Percentiles rank a stretch among this genome's conserved stretches.
Conservation (phyloP, 2,888 invertebrate species). For the Andrena bucephala region DNA sequence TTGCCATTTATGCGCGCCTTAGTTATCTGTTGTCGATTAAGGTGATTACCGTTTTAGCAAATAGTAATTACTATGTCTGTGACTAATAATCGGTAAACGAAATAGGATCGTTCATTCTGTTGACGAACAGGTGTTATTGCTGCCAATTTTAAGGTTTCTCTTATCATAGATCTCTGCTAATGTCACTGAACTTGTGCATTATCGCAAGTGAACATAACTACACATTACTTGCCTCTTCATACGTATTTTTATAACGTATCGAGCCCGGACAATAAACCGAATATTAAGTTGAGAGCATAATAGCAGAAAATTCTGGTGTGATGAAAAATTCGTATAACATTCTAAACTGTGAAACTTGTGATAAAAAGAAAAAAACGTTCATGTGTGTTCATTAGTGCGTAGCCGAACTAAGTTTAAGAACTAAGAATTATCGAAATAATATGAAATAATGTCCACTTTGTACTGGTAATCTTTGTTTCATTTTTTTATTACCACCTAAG, state of each 20-base stretch:
- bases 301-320: constrained; percentile 18
- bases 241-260: constrained; percentile 18
- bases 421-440: constrained; percentile 30
- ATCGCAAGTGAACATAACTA: constrained; percentile 23
- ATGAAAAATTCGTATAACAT: constrained; percentile 31
- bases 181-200: constrained; percentile 14
- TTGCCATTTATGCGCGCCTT: constrained; percentile 21
- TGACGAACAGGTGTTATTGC: constrained; percentile 23
- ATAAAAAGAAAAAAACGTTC: constrained; percentile 65
- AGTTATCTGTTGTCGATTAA: constrained; percentile 7
- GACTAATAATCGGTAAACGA: background rate
- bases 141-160: constrained; percentile 52
- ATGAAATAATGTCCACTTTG: constrained; percentile 34
- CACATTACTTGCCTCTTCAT: constrained; percentile 27
- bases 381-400: constrained; percentile 72
- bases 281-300: constrained; percentile 18
- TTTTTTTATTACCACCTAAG: constrained; percentile 29
- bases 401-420: constrained; percentile 52
- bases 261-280: constrained; percentile 21
- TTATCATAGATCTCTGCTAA: constrained; percentile 28
- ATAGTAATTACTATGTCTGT: background rate
- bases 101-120: constrained; percentile 15
- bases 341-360: constrained; percentile 64
- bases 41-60: constrained; percentile 25
- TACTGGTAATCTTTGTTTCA: constrained; percentile 25